Evolutionary conservation across 37 sponge, comb jelly and placozoan species (phyloP).

Genomic region (Ianthella basta): DNA sequence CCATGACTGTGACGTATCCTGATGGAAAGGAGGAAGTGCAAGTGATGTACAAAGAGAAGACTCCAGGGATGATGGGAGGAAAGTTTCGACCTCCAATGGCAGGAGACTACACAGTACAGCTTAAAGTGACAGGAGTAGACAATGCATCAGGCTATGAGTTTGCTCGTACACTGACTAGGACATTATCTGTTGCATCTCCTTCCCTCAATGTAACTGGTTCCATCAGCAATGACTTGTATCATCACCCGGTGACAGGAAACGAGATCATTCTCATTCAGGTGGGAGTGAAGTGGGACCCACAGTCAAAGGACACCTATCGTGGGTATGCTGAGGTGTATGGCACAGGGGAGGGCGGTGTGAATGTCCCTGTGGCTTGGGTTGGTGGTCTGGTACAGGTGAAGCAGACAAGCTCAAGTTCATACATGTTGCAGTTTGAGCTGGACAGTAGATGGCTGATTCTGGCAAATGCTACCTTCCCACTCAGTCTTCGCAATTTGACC

Average conservation of each 20-base stretch:
- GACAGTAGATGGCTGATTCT: constrained; percentile 11
- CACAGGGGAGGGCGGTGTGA: background rate
- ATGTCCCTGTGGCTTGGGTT: constrained; percentile 19
- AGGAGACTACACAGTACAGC: background rate
- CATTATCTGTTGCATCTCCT: constrained; percentile 1
- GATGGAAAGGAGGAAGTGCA: background rate
- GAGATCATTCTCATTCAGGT: constrained; percentile 7
- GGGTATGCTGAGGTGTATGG: constrained; percentile 21
- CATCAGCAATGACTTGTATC: background rate
- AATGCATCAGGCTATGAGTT: background rate
- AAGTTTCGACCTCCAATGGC: background rate
- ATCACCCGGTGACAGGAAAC: background rate
- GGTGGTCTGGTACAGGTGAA: constrained; percentile 19
- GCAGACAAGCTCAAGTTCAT: background rate
- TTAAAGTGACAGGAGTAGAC: background rate
- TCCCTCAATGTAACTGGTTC: constrained; percentile 2
- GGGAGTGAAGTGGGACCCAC: background rate
- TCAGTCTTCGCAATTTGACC: background rate
- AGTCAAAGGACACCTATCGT: background rate
- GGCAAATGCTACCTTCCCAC: constrained; percentile 6
- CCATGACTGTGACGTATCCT: background rate
- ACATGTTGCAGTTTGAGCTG: constrained; percentile 6
- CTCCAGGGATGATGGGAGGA: background rate
- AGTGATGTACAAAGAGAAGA: background rate
- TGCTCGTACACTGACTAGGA: background rate